These are phyloP conservation scores for Dolichomitus sp. DNA, from an alignment of 2,888 invertebrate genomes.

Conservation along the genomic window DNA sequence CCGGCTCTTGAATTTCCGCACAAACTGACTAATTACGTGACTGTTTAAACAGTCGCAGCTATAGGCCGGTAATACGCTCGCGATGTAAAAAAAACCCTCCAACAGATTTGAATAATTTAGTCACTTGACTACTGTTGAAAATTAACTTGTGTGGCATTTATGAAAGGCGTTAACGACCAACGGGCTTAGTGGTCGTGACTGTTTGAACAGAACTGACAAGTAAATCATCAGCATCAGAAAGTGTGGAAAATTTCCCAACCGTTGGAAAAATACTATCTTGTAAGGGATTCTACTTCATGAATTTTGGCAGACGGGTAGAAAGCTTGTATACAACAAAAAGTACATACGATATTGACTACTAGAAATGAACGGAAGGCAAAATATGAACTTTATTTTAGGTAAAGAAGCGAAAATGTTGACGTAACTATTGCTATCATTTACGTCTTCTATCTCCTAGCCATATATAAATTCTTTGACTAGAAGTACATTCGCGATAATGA, in stretches of 20 bases:
- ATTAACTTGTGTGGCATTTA: neutral
- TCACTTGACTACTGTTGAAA: neutral
- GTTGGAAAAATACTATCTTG: neutral
- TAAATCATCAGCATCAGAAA: neutral
- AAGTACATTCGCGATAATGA: no score
- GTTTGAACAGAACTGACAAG: neutral
- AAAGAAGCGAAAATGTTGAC: no score
- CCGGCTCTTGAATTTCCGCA: slow-evolving; percentile 33
- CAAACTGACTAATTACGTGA: slow-evolving; percentile 32
- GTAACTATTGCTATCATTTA: no score
- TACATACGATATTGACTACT: no score
- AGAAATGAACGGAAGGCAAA: no score
- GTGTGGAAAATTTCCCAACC: neutral
- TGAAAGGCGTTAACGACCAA: neutral
- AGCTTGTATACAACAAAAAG: neutral
- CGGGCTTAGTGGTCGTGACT: neutral
- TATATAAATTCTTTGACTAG: no score
- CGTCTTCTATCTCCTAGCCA: no score
- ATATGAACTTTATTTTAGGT: no score
- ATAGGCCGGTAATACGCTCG: neutral
- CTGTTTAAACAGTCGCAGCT: slow-evolving; percentile 44
- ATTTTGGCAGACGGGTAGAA: neutral
- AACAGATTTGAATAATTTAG: slow-evolving; percentile 6
- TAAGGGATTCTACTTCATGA: neutral
- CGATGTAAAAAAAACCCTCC: neutral